Evolutionary conservation across 2,797 vertebrate species (phyloP).

Genomic region (Otolemur crassicaudatus): DNA sequence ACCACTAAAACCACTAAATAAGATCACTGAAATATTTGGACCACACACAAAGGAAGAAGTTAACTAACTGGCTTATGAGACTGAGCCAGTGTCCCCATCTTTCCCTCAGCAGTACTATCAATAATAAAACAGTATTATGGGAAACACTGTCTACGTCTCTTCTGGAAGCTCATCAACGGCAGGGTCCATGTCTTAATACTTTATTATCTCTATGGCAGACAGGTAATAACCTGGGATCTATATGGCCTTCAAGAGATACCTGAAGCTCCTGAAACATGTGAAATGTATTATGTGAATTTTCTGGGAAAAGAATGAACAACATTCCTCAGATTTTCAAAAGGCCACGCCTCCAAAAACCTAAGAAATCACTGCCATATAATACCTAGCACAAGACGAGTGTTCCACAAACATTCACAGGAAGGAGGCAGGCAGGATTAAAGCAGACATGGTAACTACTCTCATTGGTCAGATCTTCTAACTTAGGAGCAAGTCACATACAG

Average conservation of each 20-base stretch:
- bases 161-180: background rate
- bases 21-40: background rate
- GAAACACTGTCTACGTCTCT: background rate
- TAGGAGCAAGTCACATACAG: background rate
- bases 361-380: background rate
- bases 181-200: background rate
- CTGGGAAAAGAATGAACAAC: slow-evolving; percentile 44
- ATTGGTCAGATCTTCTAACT: background rate
- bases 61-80: background rate
- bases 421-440: background rate
- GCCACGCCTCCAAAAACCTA: background rate
- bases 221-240: background rate
- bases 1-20: background rate
- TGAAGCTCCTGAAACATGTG: slow-evolving; percentile 7
- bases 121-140: background rate
- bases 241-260: background rate
- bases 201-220: background rate
- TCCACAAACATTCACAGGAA: background rate
- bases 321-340: slow-evolving; percentile 21
- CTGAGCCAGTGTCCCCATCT: background rate
- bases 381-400: background rate
- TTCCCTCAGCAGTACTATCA: background rate
- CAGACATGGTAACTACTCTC: background rate
- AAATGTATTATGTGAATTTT: background rate
- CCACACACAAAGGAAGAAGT: background rate